Base-by-base conservation (phyloP, 2,888 invertebrate genomes). In the Altica lythri region DNA sequence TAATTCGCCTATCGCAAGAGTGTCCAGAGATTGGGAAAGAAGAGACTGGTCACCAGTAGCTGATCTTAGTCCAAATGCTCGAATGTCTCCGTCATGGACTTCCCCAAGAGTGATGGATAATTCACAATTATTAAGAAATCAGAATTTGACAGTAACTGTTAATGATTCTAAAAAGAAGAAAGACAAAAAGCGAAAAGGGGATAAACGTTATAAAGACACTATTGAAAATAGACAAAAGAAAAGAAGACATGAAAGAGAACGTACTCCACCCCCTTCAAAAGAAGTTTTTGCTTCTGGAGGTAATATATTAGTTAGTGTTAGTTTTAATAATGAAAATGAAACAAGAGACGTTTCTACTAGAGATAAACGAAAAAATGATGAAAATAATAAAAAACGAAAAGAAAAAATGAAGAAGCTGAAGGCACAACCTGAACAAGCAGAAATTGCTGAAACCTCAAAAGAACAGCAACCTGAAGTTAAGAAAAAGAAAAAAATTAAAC, bases 201-300 rank as follows among this genome's bases (percentile, higher is more conserved):
- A 53, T 64, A 70, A 63, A 44, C 58, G 53, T 69, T 68, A 50
- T 63, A 53, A 53, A 67, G 62, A 54, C 65, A 58, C 27, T 47
- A 46, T 55, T 65, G 71, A 67, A 66, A 70, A 55, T 40, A 63
- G 58, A 42, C 49, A 61, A 56, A 57, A 74, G 22, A 77, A 76
- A 37, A 77, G 77, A 61, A 66, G 77, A 27, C 73, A 72, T 46
- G 68, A 75, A 17, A 66, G 68, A 14, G 75, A 76, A 38, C 68
- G 75, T 32, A 82, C 82, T 0, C 81, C 80, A n/a, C 82, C 80
- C 44, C 89, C 90, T 1, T 89, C 89, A 1, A 94, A 94, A 74
- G 93, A 93, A 77, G 92, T 95, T 2, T 94, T 92, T 73, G 92
- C 94, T 0, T 92, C 93, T 8, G 94, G 94, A 2, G 92, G 94